Base-by-base conservation (phyloP, 1,140 invertebrate genomes). In the Drosophila pruinosa region DNA sequence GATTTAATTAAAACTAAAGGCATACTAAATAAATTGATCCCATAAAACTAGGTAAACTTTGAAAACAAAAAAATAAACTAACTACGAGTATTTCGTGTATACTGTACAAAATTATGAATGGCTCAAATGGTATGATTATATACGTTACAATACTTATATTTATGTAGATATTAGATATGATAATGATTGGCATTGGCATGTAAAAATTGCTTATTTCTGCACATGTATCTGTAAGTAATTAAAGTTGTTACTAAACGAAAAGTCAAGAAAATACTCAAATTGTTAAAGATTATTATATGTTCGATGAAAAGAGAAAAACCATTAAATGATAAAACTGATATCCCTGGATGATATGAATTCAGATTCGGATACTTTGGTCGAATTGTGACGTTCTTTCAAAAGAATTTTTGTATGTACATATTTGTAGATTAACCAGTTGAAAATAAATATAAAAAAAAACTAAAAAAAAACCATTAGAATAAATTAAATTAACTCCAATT, bases 171-270 rank as follows among this genome's bases (percentile, higher is more conserved):
- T 45, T 36, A 69, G 47, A 47, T 58, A 64, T 57, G 26, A 50
- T 56, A 38, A 62, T 17, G 21, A 50, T 43, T 57, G 65, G 64
- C 74, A 70, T 76, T 57, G 65, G 64, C 74, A 70, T 76, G 74
- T 82, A 82, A 50, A 54, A 56, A 75, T 71, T 57, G 72, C 76
- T 58, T 72, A 61, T 65, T 80, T 62, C 45, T 57, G 64, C 77
- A 86, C 77, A 28, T 43, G 39, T 58, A 50, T 69, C 54, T 65
- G 73, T 82, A 81, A 77, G 73, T 83, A 73, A 68, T 69, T 81
- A 26, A 65, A 74, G 65, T 63, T 74, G 74, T 78, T 64, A 12
- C 39, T 56, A 47, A 43, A 43, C 17, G 26, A 47, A 65, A 47
- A 50, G 8, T 57, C 41, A 28, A 47, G 21, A 36, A 45, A 56